A percentile compares a stretch with the other conserved stretches of the same genome.
These are phyloP conservation scores for Drosophila nr. perissopoda DNA, from an alignment of 2,888 invertebrate species.

Conservation along the genomic window DNA sequence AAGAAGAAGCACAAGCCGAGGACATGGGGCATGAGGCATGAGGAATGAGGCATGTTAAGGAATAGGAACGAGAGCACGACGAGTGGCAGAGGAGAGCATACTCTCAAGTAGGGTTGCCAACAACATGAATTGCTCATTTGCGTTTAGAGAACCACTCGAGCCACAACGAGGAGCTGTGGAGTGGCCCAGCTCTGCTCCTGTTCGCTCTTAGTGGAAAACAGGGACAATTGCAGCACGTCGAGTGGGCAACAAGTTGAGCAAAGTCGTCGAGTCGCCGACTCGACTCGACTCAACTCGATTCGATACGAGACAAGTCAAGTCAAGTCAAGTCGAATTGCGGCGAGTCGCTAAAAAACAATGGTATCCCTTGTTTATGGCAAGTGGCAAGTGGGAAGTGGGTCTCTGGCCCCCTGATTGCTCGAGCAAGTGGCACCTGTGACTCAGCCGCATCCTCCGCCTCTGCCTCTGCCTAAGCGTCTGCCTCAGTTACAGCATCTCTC, in stretches of 20 bases:
- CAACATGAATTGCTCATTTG: slow-evolving; percentile 80
- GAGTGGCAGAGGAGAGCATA: slow-evolving; percentile 37
- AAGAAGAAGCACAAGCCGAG: slow-evolving; percentile 8
- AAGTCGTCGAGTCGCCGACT: slow-evolving; percentile 23
- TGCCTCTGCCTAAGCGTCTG: not conserved
- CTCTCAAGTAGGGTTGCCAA: slow-evolving; percentile 74
- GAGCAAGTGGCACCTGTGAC: slow-evolving; percentile 53
- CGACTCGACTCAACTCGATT: slow-evolving; percentile 17
- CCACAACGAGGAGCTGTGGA: slow-evolving; percentile 50
- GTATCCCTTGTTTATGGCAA: slow-evolving; percentile 17
- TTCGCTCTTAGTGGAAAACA: slow-evolving; percentile 43
- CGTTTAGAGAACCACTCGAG: slow-evolving; percentile 69
- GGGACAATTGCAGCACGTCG: slow-evolving; percentile 72
- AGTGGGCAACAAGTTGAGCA: slow-evolving; percentile 60
- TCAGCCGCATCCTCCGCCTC: not conserved
- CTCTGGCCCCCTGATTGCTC: slow-evolving; percentile 17
- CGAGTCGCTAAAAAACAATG: slow-evolving; percentile 60
- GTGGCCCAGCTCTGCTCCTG: slow-evolving; percentile 27
- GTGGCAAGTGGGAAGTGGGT: slow-evolving; percentile 40
- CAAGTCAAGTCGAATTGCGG: slow-evolving; percentile 4
- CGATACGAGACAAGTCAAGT: not conserved
- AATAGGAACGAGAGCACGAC: slow-evolving; percentile 57
- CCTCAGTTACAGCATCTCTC: slow-evolving; percentile 11
- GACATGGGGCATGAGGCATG: not conserved
- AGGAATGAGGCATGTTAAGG: slow-evolving; percentile 6